Percentiles rank a stretch among this genome's conserved stretches.
Conservation (phyloP, 1,140 invertebrate species). For the Arctopsyche grandis region DNA sequence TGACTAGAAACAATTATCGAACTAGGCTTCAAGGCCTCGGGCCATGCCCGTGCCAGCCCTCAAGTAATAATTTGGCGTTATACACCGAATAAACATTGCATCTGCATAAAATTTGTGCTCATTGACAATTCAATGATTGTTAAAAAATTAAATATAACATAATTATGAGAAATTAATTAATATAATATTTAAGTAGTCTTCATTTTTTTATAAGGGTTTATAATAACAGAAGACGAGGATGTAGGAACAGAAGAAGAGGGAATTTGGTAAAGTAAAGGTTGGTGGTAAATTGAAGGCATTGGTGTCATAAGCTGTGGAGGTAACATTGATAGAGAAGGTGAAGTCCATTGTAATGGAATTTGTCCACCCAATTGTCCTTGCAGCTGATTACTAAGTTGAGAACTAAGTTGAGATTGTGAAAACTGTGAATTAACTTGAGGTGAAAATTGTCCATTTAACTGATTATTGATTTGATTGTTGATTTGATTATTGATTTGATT, state of each 20-base stretch:
- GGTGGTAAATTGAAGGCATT: constrained; percentile 63
- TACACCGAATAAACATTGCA: constrained; percentile 28
- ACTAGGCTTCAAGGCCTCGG: constrained; percentile 62
- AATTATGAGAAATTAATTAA: not conserved
- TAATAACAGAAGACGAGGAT: constrained; percentile 68
- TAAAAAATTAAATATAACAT: constrained; percentile 5
- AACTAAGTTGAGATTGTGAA: constrained; percentile 57
- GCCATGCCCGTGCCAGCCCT: constrained; percentile 57
- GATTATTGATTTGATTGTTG: constrained; percentile 44
- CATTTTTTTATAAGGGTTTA: constrained; percentile 88
- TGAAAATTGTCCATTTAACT: constrained; percentile 29
- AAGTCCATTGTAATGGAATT: constrained; percentile 56
- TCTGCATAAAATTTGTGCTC: constrained; percentile 23
- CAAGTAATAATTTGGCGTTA: constrained; percentile 52
- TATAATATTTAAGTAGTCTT: constrained; percentile 77
- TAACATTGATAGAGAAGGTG: constrained; percentile 57
- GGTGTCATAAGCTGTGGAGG: constrained; percentile 57
- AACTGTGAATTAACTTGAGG: constrained; percentile 47
- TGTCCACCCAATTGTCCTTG: constrained; percentile 57
- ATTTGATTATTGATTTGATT: constrained; percentile 52
- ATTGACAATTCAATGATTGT: constrained; percentile 27
- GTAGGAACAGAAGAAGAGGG: constrained; percentile 66
- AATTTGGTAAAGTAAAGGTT: constrained; percentile 69
- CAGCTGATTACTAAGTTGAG: constrained; percentile 55
- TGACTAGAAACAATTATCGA: constrained; percentile 54